Conservation (phyloP, 2,888 invertebrate genomes). For the Melanotus villosus region DNA sequence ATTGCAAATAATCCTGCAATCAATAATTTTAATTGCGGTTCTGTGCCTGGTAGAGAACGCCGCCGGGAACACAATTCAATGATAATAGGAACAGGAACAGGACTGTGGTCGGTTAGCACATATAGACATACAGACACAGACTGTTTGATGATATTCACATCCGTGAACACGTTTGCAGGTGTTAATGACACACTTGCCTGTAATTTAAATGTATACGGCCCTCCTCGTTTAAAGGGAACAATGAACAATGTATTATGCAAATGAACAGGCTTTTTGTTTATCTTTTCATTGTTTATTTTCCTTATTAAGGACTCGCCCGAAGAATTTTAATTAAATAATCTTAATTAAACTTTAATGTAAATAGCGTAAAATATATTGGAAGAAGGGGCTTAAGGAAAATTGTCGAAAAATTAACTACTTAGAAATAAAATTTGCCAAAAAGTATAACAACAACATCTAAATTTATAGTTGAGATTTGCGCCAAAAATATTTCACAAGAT, state of each 20-base stretch:
- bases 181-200: constrained; percentile 2
- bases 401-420: too few species aligned
- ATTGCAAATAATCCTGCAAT: not conserved
- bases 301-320: too few species aligned
- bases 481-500: too few species aligned
- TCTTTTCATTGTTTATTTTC: too few species aligned
- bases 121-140: not conserved
- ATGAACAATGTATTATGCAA: not conserved
- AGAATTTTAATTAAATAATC: too few species aligned
- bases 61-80: not conserved
- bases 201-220: not conserved
- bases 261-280: too few species aligned
- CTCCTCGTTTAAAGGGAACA: not conserved
- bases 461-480: too few species aligned
- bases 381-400: too few species aligned
- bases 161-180: not conserved
- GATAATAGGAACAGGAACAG: constrained; percentile 6
- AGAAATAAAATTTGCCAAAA: too few species aligned
- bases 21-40: constrained; percentile 13
- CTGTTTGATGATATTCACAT: not conserved
- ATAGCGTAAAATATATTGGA: too few species aligned
- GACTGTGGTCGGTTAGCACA: constrained; percentile 5
- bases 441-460: too few species aligned
- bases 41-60: not conserved
- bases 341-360: too few species aligned